Evolutionary conservation across 2,888 invertebrate species (phyloP).

Genomic region (Dasysyrphus tricinctus): DNA sequence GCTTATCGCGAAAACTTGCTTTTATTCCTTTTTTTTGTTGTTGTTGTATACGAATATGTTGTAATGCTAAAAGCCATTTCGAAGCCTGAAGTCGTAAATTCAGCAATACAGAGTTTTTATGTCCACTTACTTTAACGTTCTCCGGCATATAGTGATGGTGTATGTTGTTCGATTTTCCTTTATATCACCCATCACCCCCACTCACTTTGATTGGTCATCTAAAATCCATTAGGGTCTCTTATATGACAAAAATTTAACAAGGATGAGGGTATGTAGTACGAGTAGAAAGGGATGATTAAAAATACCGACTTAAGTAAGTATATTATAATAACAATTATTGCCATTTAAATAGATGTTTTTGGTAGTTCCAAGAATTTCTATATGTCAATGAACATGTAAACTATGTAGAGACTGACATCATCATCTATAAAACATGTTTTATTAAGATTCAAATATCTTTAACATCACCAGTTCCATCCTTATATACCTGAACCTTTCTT

Average conservation of each 20-base stretch:
- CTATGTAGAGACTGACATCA: neutral
- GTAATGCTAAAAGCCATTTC: constrained; percentile 24
- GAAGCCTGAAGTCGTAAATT: constrained; percentile 57
- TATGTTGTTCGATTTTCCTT: constrained; percentile 59
- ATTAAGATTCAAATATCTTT: neutral
- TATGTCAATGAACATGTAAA: neutral
- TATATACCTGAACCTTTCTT: neutral
- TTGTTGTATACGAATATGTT: constrained; percentile 1
- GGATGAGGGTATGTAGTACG: neutral
- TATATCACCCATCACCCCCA: constrained; percentile 35
- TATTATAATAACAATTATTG: neutral
- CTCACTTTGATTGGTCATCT: constrained; percentile 64
- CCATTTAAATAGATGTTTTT: neutral
- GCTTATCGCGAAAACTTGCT: constrained; percentile 31
- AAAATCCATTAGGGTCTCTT: constrained; percentile 58
- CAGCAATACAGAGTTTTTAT: constrained; percentile 57
- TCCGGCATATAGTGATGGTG: neutral
- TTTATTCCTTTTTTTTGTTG: neutral
- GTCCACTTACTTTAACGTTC: constrained; percentile 63
- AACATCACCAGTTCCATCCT: neutral
- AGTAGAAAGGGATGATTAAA: neutral
- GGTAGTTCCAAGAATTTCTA: neutral
- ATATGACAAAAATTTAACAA: constrained; percentile 9
- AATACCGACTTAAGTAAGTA: neutral
- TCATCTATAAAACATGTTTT: neutral